Conservation (phyloP, 2,113 vertebrate genomes). For the Ophthalmolycus amberensis region DNA sequence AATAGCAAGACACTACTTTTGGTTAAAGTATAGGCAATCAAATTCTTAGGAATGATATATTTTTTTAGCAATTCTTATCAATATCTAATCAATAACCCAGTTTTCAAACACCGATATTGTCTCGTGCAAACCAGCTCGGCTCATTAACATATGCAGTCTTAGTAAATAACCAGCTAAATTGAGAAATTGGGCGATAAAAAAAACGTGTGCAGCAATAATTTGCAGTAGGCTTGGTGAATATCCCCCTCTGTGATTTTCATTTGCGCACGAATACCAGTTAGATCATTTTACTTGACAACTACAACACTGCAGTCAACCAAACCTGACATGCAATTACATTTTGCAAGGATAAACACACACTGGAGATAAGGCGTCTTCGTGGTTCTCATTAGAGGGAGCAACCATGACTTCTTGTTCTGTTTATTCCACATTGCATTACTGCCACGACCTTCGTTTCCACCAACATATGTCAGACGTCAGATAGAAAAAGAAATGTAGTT, state of each 20-base stretch:
- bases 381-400: conserved; percentile 2
- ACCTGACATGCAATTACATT: conserved; percentile 10
- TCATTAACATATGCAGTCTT: not conserved
- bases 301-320: not conserved
- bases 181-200: not conserved
- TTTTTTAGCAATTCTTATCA: not conserved
- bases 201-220: not conserved
- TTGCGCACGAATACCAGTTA: not conserved
- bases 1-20: not conserved
- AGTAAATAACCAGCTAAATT: not conserved
- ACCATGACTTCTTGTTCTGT: not conserved
- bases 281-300: conserved; percentile 5
- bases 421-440: conserved; percentile 11
- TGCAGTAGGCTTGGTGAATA: not conserved
- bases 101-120: not conserved
- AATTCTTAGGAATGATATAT: not conserved
- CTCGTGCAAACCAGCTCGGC: not conserved
- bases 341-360: conserved; percentile 1
- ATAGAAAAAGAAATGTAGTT: not conserved
- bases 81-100: not conserved
- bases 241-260: not conserved
- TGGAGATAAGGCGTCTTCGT: not conserved
- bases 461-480: not conserved
- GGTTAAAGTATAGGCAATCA: not conserved
- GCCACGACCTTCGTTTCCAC: conserved; percentile 13